Base-by-base conservation (phyloP, 1,140 invertebrate species). In the Leptinotarsa lineolata region DNA sequence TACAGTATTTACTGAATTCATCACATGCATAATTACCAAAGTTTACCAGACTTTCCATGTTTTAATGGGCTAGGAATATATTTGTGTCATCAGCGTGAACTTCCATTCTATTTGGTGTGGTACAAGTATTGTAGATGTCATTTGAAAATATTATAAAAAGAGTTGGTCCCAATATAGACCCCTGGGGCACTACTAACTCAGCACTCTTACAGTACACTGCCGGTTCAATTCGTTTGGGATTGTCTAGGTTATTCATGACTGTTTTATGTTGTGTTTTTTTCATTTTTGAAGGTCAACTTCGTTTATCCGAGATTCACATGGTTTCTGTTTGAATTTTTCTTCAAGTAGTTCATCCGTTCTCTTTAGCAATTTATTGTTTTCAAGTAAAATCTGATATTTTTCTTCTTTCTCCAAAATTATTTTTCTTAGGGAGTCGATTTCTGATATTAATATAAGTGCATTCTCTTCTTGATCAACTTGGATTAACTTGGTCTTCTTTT, bases 241-340 rank as follows among this genome's bases (percentile, higher is more conserved):
- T 61, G 60, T 61, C 20, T 61, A 61, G 21, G 60, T 61, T 61
- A n/a, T 61, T 61, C 18, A 61, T 61, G 18, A 61, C 6, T 61
- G 12, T 61, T 24, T 0, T 21, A 61, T 2, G 60, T 21, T 61
- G 13, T n/a, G 4, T 61, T 15, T 24, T 20, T 61, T 61, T 61
- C 22, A 18, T 24, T 12, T 20, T 61, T 20, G 18, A 18, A 22
- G 60, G 60, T 61, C 60, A 61, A 61, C 18, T 61, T 61, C 22
- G 20, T 61, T 61, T 61, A 21, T 15, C 20, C 4, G 20, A 61
- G 18, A 22, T 61, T 61, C 20, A 61, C 60, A 20, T 61, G 60
- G 60, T 61, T 61, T 61, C 18, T 61, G 60, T 61, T 61, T 61
- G 60, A 61, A 18, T 61, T 61, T 61, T 21, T 61, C 60, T 21